Conservation (phyloP, 1,140 invertebrate species). For the Ericerus pela region DNA sequence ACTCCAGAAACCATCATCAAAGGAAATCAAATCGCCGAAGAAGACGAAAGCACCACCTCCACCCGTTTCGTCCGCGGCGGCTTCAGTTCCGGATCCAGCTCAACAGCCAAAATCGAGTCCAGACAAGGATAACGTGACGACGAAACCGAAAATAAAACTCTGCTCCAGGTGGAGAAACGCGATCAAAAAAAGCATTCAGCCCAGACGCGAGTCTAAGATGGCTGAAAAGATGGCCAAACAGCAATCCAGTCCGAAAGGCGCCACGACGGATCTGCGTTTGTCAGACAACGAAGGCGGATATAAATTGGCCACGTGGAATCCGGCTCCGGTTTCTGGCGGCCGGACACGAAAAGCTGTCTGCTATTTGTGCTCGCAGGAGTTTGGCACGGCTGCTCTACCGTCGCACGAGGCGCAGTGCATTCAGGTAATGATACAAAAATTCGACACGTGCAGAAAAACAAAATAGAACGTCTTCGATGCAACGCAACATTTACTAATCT, state of each 20-base stretch:
- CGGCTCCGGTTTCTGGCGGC: constrained; percentile 21
- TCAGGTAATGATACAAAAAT: constrained; percentile 40
- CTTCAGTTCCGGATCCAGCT: not conserved
- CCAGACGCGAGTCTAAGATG: not conserved
- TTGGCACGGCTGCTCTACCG: constrained; percentile 54
- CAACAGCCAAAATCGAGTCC: not conserved
- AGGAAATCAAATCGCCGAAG: not conserved
- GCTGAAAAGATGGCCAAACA: not conserved
- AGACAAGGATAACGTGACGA: not conserved
- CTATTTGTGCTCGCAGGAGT: constrained; percentile 62
- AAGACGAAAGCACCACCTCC: not conserved
- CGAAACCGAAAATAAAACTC: not conserved
- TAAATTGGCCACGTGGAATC: constrained; percentile 5
- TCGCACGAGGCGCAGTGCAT: constrained; percentile 69
- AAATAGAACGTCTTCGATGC: too few species aligned
- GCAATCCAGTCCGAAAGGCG: not conserved
- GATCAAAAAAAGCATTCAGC: not conserved
- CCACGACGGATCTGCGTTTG: not conserved
- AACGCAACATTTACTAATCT: too few species aligned
- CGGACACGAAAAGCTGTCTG: constrained; percentile 43
- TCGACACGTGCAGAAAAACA: too few species aligned
- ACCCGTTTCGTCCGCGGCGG: not conserved
- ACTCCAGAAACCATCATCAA: not conserved
- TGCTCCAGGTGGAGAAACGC: constrained; percentile 3
- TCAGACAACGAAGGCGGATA: constrained; percentile 8